Conservation (phyloP, 2,888 invertebrate genomes). For the Mythimna impura region DNA sequence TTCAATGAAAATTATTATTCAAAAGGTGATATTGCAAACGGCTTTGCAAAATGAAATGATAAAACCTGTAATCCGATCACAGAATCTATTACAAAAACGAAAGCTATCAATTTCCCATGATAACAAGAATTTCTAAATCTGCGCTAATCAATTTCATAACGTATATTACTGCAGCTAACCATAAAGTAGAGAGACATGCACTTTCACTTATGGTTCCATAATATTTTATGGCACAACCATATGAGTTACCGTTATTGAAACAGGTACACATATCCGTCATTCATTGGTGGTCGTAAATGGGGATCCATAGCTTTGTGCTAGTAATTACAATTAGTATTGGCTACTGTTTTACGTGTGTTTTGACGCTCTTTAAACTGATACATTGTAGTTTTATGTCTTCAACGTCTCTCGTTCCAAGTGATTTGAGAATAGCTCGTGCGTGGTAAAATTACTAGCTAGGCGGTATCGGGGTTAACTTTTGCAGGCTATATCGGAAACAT, state of each 20-base stretch:
- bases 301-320: constrained; percentile 1
- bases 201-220: constrained; percentile 60
- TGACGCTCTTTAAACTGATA: not conserved
- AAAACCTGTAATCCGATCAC: not conserved
- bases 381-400: not conserved
- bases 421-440: not conserved
- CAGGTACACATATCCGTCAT: constrained; percentile 36
- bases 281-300: constrained; percentile 19
- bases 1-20: not conserved
- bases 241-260: constrained; percentile 28
- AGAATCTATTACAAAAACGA: constrained; percentile 26
- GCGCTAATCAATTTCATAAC: constrained; percentile 62
- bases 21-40: not conserved
- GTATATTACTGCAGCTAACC: constrained; percentile 30
- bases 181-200: constrained; percentile 42
- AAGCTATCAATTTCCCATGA: constrained; percentile 55
- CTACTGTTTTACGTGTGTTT: constrained; percentile 17
- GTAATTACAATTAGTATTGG: constrained; percentile 9
- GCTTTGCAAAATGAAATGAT: not conserved
- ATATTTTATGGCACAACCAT: constrained; percentile 45
- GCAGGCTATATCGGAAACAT: too few relatives aligned
- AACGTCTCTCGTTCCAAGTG: not conserved
- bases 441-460: too few relatives aligned
- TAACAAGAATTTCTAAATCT: constrained; percentile 46
- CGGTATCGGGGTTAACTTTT: too few relatives aligned